Conservation (phyloP, 2,797 vertebrate species). For the Myiotriccus ornatus region DNA sequence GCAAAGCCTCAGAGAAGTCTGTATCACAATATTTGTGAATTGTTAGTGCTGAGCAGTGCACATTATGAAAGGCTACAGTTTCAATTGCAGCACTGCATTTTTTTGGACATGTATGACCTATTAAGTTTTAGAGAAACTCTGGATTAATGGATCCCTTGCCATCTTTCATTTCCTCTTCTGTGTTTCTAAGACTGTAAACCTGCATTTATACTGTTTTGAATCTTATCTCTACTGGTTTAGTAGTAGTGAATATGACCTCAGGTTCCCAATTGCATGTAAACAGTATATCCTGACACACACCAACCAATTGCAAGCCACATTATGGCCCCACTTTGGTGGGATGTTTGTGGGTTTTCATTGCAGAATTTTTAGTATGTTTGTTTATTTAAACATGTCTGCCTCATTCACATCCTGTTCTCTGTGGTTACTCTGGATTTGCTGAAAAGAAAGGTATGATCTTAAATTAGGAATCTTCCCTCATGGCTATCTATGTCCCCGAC, state of each 20-base stretch:
- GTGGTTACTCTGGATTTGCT: neutral
- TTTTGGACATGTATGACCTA: too few relatives aligned
- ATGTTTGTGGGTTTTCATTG: neutral
- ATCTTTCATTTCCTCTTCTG: neutral
- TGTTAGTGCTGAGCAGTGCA: too few relatives aligned
- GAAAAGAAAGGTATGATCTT: neutral
- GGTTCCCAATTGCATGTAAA: neutral
- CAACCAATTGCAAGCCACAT: neutral
- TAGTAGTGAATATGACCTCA: neutral
- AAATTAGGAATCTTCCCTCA: neutral
- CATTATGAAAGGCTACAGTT: too few relatives aligned
- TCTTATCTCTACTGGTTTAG: neutral
- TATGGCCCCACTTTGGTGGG: neutral
- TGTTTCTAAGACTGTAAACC: neutral
- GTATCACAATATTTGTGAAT: neutral
- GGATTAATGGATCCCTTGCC: neutral
- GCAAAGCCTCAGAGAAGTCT: neutral
- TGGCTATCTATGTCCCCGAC: neutral
- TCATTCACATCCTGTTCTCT: neutral
- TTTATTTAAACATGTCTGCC: neutral
- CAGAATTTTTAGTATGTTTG: neutral
- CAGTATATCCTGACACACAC: neutral
- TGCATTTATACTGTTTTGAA: neutral
- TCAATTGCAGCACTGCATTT: too few relatives aligned
- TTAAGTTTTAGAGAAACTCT: neutral